Evolutionary conservation across 2,888 invertebrate genomes (phyloP).

Genomic region (Halictus ligatus): DNA sequence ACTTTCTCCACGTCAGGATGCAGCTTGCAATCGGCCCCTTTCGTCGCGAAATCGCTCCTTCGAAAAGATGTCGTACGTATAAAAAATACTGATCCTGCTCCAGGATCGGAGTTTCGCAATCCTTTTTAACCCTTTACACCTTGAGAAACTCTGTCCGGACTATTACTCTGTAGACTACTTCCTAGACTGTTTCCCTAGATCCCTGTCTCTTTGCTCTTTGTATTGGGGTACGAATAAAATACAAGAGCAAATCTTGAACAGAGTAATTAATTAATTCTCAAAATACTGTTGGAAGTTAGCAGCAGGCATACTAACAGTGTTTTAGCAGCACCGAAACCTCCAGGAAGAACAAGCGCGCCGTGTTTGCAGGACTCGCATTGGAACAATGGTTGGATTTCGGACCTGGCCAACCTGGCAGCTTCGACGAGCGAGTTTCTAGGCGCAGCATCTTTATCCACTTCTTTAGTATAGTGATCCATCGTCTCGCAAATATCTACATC

Average conservation of each 20-base stretch:
- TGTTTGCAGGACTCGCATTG: slow-evolving; percentile 82
- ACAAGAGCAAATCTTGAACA: neutral
- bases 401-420: slow-evolving; percentile 85
- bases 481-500: slow-evolving; percentile 67
- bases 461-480: slow-evolving; percentile 72
- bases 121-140: neutral
- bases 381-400: slow-evolving; percentile 81
- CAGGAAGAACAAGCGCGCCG: slow-evolving; percentile 86
- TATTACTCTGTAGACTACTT: neutral
- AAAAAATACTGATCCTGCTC: neutral
- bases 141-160: neutral
- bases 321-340: slow-evolving; percentile 86
- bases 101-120: neutral
- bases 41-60: slow-evolving; percentile 85
- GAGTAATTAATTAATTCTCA: neutral
- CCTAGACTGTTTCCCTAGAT: no score
- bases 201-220: neutral
- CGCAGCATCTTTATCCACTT: slow-evolving; percentile 57
- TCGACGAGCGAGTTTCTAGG: slow-evolving; percentile 85
- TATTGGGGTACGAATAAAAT: neutral
- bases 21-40: slow-evolving; percentile 84
- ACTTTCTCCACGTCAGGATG: slow-evolving; percentile 84
- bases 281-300: no score
- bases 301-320: slow-evolving; percentile 84
- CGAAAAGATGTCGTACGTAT: slow-evolving; percentile 21